Percentiles rank a stretch among this genome's conserved stretches.
Conservation (phyloP, 2,797 vertebrate species). For the Emys orbicularis region DNA sequence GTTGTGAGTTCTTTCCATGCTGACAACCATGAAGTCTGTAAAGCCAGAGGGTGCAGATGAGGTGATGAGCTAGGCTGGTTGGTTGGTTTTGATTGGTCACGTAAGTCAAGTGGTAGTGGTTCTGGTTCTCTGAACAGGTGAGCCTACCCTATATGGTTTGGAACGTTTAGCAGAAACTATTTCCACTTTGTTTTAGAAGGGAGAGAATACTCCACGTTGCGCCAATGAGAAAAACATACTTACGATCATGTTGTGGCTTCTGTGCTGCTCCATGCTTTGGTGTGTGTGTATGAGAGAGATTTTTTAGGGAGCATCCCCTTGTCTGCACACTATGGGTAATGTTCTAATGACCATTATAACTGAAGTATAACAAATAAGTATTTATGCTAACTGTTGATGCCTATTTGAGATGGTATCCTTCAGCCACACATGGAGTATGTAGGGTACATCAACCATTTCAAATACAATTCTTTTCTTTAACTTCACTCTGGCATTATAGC, state of each 20-base stretch:
- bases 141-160: not conserved
- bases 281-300: not conserved
- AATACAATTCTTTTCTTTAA: not conserved
- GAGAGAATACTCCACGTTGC: not conserved
- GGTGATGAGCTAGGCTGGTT: not conserved
- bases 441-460: not conserved
- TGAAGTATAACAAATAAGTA: not conserved
- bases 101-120: not conserved
- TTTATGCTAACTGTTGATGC: accelerated
- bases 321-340: not conserved
- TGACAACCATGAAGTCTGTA: not conserved
- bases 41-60: not conserved
- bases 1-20: not conserved
- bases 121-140: not conserved
- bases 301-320: not conserved
- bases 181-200: not conserved
- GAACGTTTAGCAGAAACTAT: not conserved
- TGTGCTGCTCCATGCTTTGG: not conserved
- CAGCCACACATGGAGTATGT: not conserved
- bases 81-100: not conserved
- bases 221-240: not conserved
- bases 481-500: not conserved
- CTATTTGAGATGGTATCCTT: accelerated
- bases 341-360: not conserved
- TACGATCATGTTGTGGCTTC: not conserved